Conservation (phyloP, 2,888 invertebrate genomes). For the Drosophila picticornis region DNA sequence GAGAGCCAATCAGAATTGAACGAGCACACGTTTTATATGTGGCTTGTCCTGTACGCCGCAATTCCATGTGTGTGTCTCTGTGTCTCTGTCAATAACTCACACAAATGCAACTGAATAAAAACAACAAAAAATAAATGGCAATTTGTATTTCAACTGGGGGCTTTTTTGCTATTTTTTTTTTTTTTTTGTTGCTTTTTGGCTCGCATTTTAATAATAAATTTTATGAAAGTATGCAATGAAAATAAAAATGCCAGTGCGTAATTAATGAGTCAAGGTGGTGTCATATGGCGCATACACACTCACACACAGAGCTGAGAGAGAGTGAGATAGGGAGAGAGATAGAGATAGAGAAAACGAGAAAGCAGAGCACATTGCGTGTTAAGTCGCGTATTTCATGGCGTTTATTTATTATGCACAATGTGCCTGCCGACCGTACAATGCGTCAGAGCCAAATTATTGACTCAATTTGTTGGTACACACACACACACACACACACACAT, state of each 20-base stretch:
- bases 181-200: conserved; percentile 30
- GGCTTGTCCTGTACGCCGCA: conserved; percentile 63
- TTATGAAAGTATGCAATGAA: conserved; percentile 79
- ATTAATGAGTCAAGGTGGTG: conserved; percentile 81
- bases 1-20: conserved; percentile 22
- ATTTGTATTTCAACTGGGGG: conserved; percentile 56
- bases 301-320: conserved; percentile 31
- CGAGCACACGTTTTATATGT: conserved; percentile 71
- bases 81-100: conserved; percentile 70
- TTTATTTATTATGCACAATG: conserved; percentile 81
- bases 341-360: conserved; percentile 16
- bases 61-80: conserved; percentile 35
- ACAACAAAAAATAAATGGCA: conserved; percentile 47
- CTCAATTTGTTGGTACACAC: conserved; percentile 71
- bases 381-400: conserved; percentile 82
- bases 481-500: conserved; percentile 13
- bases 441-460: conserved; percentile 70
- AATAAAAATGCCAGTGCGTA: conserved; percentile 80
- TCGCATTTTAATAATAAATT: conserved; percentile 77
- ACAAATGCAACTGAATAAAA: conserved; percentile 37
- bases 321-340: conserved; percentile 11
- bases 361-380: conserved; percentile 72
- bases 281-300: conserved; percentile 74
- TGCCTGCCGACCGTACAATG: conserved; percentile 58
- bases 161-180: conserved; percentile 28